phyloP scores from a whole-genome alignment of 2,113 vertebrate species.

The Embiotoca jacksoni region DNA sequence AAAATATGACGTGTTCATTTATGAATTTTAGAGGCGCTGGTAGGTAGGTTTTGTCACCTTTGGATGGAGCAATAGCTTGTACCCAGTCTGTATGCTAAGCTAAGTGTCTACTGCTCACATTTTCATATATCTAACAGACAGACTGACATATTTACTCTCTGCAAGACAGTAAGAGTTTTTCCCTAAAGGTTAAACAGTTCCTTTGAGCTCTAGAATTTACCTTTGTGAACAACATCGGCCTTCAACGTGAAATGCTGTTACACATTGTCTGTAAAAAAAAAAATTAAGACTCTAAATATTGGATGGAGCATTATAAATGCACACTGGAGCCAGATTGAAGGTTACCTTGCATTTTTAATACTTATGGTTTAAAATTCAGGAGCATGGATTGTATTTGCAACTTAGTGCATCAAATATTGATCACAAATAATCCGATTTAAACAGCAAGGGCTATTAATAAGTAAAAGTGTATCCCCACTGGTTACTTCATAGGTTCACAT shows the following conservation, averaged over 20 bases:
- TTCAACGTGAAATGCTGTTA: neutral
- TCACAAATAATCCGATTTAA: conserved; percentile 18
- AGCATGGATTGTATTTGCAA: neutral
- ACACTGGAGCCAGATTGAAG: neutral
- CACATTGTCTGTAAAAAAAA: no score
- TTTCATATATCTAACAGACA: neutral
- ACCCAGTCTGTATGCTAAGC: neutral
- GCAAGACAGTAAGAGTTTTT: neutral
- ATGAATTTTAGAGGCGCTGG: neutral
- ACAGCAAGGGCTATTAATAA: conserved; percentile 20
- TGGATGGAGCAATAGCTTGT: neutral
- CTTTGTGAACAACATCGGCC: neutral
- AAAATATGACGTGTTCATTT: no score
- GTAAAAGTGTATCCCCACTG: conserved; percentile 1
- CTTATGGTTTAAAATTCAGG: conserved; percentile 34
- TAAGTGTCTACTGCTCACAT: neutral
- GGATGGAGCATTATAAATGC: no score
- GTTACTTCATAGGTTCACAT: neutral
- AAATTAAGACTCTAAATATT: no score
- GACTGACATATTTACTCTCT: neutral
- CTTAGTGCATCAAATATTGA: conserved; percentile 46
- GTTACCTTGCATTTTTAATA: conserved; percentile 9
- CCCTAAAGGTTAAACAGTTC: neutral
- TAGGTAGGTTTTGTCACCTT: neutral
- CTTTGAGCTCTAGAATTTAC: neutral